phyloP scores from a whole-genome alignment of 2,888 invertebrate genomes.

The Serrognathus titanus region DNA sequence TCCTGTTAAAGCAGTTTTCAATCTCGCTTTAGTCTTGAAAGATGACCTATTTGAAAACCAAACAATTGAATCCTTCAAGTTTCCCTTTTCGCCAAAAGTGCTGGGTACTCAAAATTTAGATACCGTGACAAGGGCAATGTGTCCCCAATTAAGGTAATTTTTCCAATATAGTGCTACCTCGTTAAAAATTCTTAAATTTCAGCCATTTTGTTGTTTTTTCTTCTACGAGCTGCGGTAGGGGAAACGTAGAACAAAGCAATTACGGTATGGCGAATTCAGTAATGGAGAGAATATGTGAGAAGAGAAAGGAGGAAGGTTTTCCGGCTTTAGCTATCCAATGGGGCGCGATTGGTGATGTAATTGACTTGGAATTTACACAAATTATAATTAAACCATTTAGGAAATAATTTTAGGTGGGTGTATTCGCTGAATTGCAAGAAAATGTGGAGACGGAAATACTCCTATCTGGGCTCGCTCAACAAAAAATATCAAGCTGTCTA shows the following conservation, averaged over 20 bases:
- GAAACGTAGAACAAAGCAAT: constrained; percentile 88
- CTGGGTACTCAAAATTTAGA: constrained; percentile 73
- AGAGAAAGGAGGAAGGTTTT: constrained; percentile 63
- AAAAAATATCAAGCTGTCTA: constrained; percentile 63
- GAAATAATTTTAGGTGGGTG: constrained; percentile 38
- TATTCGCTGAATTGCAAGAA: constrained; percentile 52
- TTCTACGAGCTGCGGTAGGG: constrained; percentile 86
- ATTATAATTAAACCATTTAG: constrained; percentile 34
- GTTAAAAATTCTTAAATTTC: background rate
- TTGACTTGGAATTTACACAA: constrained; percentile 35
- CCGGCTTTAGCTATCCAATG: constrained; percentile 86
- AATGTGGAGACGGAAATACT: background rate
- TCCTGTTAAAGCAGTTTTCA: constrained; percentile 81
- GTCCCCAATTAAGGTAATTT: constrained; percentile 46
- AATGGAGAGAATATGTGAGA: constrained; percentile 85
- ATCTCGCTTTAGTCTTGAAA: constrained; percentile 77
- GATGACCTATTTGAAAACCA: constrained; percentile 78
- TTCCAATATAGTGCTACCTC: constrained; percentile 42
- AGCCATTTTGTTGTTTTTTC: constrained; percentile 87
- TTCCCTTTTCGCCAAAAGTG: constrained; percentile 72
- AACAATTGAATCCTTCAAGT: constrained; percentile 63
- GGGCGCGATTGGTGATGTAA: constrained; percentile 90
- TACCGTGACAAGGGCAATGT: constrained; percentile 56
- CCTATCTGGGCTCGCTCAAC: constrained; percentile 63
- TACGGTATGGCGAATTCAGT: constrained; percentile 88